These are phyloP conservation scores for Henicopernis longicauda DNA, from an alignment of 2,113 vertebrate species.

Conservation along the genomic window DNA sequence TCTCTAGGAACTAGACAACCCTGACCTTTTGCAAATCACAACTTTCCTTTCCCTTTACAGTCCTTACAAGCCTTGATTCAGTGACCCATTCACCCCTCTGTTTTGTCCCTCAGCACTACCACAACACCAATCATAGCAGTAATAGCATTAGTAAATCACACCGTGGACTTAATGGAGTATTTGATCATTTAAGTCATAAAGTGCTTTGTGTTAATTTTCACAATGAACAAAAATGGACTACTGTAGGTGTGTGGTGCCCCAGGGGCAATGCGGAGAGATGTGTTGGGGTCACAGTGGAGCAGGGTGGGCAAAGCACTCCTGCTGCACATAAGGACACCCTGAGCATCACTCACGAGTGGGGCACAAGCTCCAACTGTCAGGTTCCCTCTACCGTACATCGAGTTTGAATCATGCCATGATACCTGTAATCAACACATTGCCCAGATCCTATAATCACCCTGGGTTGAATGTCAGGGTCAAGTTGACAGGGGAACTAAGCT, in stretches of 20 bases:
- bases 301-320: not conserved
- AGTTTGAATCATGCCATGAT: not conserved
- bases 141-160: not conserved
- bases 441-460: not conserved
- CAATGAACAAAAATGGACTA: not conserved
- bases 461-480: not conserved
- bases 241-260: not conserved
- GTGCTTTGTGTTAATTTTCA: not conserved
- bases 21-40: not conserved
- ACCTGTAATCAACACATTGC: not conserved
- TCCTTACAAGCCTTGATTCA: not conserved
- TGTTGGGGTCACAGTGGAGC: not conserved
- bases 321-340: not conserved
- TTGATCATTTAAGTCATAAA: not conserved
- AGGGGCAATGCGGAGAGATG: not conserved
- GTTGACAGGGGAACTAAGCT: not conserved
- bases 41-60: not conserved
- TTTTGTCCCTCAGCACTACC: not conserved
- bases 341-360: not conserved
- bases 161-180: not conserved
- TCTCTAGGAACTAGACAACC: not conserved
- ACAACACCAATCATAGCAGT: not conserved
- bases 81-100: not conserved
- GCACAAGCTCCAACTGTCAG: not conserved
- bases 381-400: rapidly evolving